Percentiles rank a stretch among this genome's conserved stretches.
phyloP scores from a whole-genome alignment of 2,113 vertebrate species.

The Menura novaehollandiae region DNA sequence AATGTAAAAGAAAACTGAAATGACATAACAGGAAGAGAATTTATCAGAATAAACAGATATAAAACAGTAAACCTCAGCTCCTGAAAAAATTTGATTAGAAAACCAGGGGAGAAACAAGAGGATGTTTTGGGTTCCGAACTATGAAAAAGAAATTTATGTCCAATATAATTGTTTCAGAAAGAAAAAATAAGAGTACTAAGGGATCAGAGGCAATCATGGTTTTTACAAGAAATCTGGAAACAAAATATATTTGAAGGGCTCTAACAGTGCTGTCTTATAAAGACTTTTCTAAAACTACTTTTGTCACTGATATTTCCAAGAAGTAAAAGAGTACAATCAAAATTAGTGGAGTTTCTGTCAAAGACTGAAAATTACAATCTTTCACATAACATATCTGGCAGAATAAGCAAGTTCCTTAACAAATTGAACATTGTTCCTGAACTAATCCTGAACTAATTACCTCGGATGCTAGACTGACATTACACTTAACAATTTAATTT shows the following conservation, averaged over 20 bases:
- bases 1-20: background rate
- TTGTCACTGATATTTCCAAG: background rate
- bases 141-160: background rate
- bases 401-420: background rate
- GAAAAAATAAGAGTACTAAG: background rate
- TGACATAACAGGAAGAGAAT: background rate
- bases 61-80: background rate
- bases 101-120: background rate
- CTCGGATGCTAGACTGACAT: background rate
- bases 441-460: too few relatives aligned
- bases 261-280: background rate
- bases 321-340: background rate
- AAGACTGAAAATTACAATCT: background rate
- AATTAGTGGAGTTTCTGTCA: background rate
- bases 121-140: background rate
- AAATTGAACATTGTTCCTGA: background rate
- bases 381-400: background rate
- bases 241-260: background rate
- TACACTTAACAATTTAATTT: background rate
- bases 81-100: background rate
- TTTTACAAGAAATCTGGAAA: background rate
- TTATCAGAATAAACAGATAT: background rate
- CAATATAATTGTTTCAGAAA: background rate
- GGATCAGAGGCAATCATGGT: rapidly evolving
- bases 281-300: background rate